Base-by-base conservation (phyloP, 2,113 vertebrate genomes). In the Menidia beryllina region DNA sequence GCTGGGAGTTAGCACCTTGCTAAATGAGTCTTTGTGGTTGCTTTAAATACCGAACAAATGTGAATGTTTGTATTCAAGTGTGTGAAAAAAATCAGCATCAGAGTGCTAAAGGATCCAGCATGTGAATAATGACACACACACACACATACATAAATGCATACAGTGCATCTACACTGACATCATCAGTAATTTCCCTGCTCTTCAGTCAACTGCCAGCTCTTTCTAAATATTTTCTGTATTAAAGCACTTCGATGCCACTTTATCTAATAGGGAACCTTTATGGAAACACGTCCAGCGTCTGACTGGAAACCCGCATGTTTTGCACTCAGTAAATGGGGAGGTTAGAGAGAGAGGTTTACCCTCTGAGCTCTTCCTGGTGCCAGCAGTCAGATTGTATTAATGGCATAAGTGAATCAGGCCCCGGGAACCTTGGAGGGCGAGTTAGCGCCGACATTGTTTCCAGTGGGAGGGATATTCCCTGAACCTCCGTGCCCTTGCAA, bases 391-490 rank as follows among this genome's bases (percentile, higher is more conserved):
- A 77, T 68, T 87, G 63, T 65, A 89, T 91, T 89, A 89, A 88
- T 87, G 77, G 64, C 51, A 81, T 87, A 87, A 86, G 86, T 86
- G 79, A 88, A 86, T 89, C 75, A 88, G 81, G 71, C 60, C 47
- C 7, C 56, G n/a, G 69, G 67, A 83, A 74, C 72, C 75, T 79
- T 62, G 48, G 47, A 75, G 72, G 70, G 55, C 19, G 30, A 8
- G 48, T 65, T 52, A 19, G 52, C 72, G 69, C 66, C 75, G 67
- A 63, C 73, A 14, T 15, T 68, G 65, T 84, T 81, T 84, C 81
- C 38, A 15, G 53, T 65, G 82, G 54, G 60, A 79, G 71, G 79
- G 74, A 63, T 88, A 81, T 86, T 86, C 75, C 64, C 68, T 81
- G 79, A 84, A 73, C 83, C 68, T 2, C 0, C 1, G 25, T 70